Evolutionary conservation across 1,140 invertebrate genomes (phyloP), one percentile per base, ranked within the genome.

Genomic region (Pygmarrhopalites habei): DNA sequence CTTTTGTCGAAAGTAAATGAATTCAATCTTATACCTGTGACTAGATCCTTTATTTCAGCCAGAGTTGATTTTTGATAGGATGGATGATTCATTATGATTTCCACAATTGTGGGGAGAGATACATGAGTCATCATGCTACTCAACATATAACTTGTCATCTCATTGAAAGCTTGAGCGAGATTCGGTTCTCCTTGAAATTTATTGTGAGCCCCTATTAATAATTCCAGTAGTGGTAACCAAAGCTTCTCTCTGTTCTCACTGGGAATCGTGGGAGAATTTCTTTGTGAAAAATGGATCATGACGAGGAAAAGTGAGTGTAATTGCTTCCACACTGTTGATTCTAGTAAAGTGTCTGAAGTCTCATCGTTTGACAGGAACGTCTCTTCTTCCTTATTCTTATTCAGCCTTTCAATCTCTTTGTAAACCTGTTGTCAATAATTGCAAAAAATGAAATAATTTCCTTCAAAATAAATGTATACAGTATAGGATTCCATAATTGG

Each of bases 61-160:
- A 82, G 81, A 59, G 80, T 80, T 5, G 79, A 79, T 25, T 74
- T 75, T 51, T 75, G 78, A 69, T 81, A 81, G 0, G 77, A 75
- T 3, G 80, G 79, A 64, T 81, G 79, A 73, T 79, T 67, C 49
- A 76, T 67, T 15, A 83, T 78, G 55, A 79, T 76, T 67, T 82
- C 77, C 21, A 83, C 71, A 51, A 83, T 78, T n/a, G 79, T 76
- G 23, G 80, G 77, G n/a, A 82, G 72, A 12, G 78, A 76, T 29
- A 83, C 78, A 65, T 82, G 80, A 47, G 79, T 79, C 76, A 82
- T 82, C 80, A 83, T 82, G 64, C 77, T 79, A 62, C 80, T 82
- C 19, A 83, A 65, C 5, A 83, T 73, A 71, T 81, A 77, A 44
- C 77, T 76, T 4, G 79, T 82, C 66, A 80, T 70, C 49, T 79